Evolutionary conservation across 2,797 vertebrate species (phyloP), one percentile per base, ranked within the genome.

Genomic region (Allobates femoralis): DNA sequence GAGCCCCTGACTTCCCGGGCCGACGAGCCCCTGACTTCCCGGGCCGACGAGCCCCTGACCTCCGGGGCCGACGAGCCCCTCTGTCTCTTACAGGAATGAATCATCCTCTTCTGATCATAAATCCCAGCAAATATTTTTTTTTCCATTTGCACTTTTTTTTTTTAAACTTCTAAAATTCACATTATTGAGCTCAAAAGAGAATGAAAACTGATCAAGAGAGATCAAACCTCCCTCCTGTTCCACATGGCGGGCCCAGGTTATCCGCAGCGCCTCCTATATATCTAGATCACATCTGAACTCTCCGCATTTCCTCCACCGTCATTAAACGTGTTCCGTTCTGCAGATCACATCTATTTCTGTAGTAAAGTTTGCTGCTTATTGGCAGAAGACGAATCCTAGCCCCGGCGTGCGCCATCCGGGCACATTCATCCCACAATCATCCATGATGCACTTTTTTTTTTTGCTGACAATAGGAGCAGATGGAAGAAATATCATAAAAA

Each of bases 401-500:
- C 77, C 58, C 79, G 50, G 46, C 34, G 41, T 26, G 21, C 64
- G 32, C 16, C 51, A 41, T 76, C 69, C 86, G 77, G 23, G 82
- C 77, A 75, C 18, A 53, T 56, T 53, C 34, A 81, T 77, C 76
- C 60, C 23, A 3, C 26, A 85, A 80, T 60, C 60, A 77, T 71
- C 16, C 19, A 5, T 15, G 56, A 41, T 66, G 23, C 23, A 37
- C 41, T 81, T 23, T 77, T 60, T 41, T 28, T 56, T 83, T 87
- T 79, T 53, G 80, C 73, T 85, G 71, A 82, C 84, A 82, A 79
- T 88, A 74, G 50, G 78, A 86, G 79, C 87, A 83, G 79, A 86
- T 86, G 80, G 84, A 82, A 41, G 19, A 41, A 69, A 41, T 78
- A 79, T 86, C 80, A 85, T 85, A 81, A 88, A 88, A 83, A 82